phyloP scores from a whole-genome alignment of 2,888 invertebrate genomes.

The Tetramorium bicarinatum region DNA sequence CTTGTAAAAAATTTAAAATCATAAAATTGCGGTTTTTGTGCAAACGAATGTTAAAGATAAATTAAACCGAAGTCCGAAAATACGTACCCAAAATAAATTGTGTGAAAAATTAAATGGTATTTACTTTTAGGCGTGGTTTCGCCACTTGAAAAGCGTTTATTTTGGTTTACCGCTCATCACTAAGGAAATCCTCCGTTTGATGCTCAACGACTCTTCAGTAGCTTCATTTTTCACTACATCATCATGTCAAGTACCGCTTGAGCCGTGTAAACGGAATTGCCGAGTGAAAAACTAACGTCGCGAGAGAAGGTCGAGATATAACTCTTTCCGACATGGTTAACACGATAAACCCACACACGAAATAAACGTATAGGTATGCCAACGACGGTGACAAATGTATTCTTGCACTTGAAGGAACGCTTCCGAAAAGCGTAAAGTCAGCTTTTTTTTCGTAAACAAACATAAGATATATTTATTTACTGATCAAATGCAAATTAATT shows the following conservation, averaged over 20 bases:
- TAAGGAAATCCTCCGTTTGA: conserved; percentile 17
- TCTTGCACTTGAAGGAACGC: background rate
- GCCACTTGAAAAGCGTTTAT: background rate
- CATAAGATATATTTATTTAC: background rate
- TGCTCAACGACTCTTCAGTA: background rate
- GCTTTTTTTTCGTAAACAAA: background rate
- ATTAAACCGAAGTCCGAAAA: background rate
- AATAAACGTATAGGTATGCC: background rate
- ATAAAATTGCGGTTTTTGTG: background rate
- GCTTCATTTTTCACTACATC: conserved; percentile 15
- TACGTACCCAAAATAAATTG: background rate
- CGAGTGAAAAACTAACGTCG: conserved; percentile 26
- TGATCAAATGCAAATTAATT: background rate
- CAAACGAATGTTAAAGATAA: background rate
- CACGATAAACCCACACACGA: background rate
- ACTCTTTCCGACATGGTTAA: conserved; percentile 16
- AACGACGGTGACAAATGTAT: background rate
- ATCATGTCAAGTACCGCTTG: conserved; percentile 14
- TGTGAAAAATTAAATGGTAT: background rate
- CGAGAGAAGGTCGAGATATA: background rate
- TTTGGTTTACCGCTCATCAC: background rate
- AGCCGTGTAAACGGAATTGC: conserved; percentile 18
- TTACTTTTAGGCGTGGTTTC: background rate
- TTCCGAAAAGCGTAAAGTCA: background rate
- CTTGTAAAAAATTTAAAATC: background rate